Evolutionary conservation across 2,888 invertebrate genomes (phyloP).

Genomic region (Agrotis puta): DNA sequence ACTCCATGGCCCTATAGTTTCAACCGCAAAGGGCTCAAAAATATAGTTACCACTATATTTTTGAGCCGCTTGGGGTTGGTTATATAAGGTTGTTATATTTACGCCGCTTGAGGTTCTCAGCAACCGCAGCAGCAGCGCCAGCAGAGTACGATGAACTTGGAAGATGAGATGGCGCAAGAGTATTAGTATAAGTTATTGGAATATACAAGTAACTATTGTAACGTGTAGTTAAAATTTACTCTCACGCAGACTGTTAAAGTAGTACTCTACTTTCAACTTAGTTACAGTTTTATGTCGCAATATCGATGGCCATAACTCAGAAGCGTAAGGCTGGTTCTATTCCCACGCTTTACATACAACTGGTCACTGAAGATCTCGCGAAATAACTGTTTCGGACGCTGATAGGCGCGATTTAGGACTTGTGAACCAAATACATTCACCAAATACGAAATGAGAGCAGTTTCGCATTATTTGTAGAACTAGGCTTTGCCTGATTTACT

Average conservation of each 20-base stretch:
- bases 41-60: too few relatives aligned
- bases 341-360: slow-evolving; percentile 61
- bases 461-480: background rate
- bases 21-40: too few relatives aligned
- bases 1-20: too few relatives aligned
- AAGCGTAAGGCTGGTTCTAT: slow-evolving; percentile 32
- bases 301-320: slow-evolving; percentile 47
- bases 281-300: slow-evolving; percentile 39
- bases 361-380: slow-evolving; percentile 53
- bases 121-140: too few relatives aligned
- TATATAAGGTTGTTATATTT: too few relatives aligned
- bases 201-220: too few relatives aligned
- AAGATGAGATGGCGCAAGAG: too few relatives aligned
- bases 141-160: too few relatives aligned
- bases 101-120: too few relatives aligned
- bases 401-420: slow-evolving; percentile 31
- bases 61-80: too few relatives aligned
- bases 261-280: background rate
- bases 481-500: too few relatives aligned
- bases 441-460: slow-evolving; percentile 10
- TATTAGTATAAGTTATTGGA: too few relatives aligned
- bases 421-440: slow-evolving; percentile 32
- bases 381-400: slow-evolving; percentile 26
- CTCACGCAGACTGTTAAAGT: slow-evolving; percentile 6
- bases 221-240: slow-evolving; percentile 13